Percentiles rank a stretch among this genome's conserved stretches.
phyloP scores from a whole-genome alignment of 2,113 vertebrate genomes.

The Scophthalmus maximus region DNA sequence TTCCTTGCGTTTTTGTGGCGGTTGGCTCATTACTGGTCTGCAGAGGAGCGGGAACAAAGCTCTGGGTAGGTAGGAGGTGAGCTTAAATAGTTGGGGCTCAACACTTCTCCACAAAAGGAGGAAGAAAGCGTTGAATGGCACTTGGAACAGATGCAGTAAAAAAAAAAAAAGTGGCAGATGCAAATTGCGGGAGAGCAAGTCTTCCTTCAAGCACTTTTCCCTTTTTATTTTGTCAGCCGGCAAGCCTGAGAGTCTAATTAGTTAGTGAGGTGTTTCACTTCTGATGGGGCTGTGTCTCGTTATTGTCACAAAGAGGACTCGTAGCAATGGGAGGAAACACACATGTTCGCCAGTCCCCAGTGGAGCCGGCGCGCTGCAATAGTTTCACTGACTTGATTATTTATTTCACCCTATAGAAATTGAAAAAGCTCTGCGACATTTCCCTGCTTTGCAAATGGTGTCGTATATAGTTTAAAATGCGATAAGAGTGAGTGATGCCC shows the following conservation, averaged over 20 bases:
- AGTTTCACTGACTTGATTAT: conserved; percentile 56
- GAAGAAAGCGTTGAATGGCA: conserved; percentile 83
- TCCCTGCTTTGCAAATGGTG: conserved; percentile 30
- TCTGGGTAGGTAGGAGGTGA: conserved; percentile 95
- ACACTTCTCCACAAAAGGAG: conserved; percentile 83
- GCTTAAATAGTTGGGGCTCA: conserved; percentile 96
- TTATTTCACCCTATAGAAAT: conserved; percentile 62
- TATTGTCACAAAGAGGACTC: conserved; percentile 73
- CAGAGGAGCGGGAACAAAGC: conserved; percentile 94
- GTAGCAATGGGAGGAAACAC: conserved; percentile 55
- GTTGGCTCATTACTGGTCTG: conserved; percentile 97
- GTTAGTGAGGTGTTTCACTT: conserved; percentile 80
- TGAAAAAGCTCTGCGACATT: conserved; percentile 39
- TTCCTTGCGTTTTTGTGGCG: conserved; percentile 96
- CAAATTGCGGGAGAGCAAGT: conserved; percentile 80
- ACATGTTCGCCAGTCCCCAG: conserved; percentile 70
- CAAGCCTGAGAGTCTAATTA: conserved; percentile 81
- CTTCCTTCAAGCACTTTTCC: conserved; percentile 79
- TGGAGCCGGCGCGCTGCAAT: conserved; percentile 59
- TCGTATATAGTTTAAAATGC: conserved; percentile 30
- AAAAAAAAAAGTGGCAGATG: conserved; percentile 85
- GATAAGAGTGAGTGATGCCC: conserved; percentile 50
- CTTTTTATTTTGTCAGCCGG: conserved; percentile 77
- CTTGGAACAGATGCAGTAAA: conserved; percentile 85
- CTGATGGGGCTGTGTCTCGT: conserved; percentile 73